phyloP scores from a whole-genome alignment of 2,888 invertebrate species.

The Tetramorium bicarinatum region DNA sequence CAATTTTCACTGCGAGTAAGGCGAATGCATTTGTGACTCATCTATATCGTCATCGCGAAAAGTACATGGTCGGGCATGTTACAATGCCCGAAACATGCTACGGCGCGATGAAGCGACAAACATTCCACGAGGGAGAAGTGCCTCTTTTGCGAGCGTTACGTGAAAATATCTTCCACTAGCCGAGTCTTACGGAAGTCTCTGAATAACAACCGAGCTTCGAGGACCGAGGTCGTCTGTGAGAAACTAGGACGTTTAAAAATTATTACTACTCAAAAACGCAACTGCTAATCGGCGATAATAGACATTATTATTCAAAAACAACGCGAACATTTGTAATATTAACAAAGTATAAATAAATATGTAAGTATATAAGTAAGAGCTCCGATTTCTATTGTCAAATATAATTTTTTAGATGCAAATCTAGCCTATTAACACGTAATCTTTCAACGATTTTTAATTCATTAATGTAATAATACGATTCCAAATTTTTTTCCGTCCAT shows the following conservation, averaged over 20 bases:
- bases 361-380: too few species aligned
- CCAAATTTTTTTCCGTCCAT: background rate
- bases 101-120: slow-evolving; percentile 9
- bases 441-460: background rate
- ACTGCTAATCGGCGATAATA: background rate
- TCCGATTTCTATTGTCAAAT: background rate
- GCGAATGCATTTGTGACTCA: slow-evolving; percentile 65
- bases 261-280: background rate
- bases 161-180: slow-evolving; percentile 7
- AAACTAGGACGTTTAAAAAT: slow-evolving; percentile 31
- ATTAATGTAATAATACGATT: background rate
- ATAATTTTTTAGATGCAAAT: background rate
- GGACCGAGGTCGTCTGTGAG: background rate
- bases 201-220: slow-evolving; percentile 6
- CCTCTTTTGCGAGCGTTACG: background rate
- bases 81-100: slow-evolving; percentile 24
- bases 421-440: background rate
- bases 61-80: background rate
- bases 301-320: background rate
- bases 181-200: background rate
- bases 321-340: background rate
- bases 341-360: background rate
- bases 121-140: background rate
- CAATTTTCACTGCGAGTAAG: slow-evolving; percentile 65
- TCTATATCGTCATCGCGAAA: slow-evolving; percentile 47